Base-by-base conservation (phyloP, 2,797 vertebrate species). In the Danio tinwini region DNA sequence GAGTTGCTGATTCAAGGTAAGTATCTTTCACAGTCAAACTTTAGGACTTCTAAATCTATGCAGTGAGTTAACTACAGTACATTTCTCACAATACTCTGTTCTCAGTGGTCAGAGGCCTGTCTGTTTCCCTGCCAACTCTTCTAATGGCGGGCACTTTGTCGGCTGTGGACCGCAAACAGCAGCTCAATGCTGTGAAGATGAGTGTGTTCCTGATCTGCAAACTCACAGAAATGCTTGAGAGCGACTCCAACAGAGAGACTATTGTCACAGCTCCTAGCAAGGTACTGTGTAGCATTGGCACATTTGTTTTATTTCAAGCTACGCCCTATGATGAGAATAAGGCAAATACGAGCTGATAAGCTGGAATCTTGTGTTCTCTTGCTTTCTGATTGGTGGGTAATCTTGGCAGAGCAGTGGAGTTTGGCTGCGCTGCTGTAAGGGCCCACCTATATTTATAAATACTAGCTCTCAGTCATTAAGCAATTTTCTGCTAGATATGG, bases 181-280 rank as follows among this genome's bases (percentile, higher is more conserved):
- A 98, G 39, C 94, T 97, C 1, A 98, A 94, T 1, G 91, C 95
- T 0, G 94, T 99, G 6, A 99, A 98, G 90, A 99, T 99, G 98
- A 96, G 94, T 7, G 95, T 97, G 67, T 99, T 96, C 80, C 86
- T 96, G 71, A 93, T 99, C 53, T 92, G 94, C 83, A 95, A 96
- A 83, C 91, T 99, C 45, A 80, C 94, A 55, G 95, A 97, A 67
- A 91, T 86, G 19, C 94, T 99, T 68, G 97, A 98, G 90, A 94
- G 89, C 7, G 92, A 95, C 79, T 91, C 89, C 2, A 92, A 83
- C 79, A 93, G 94, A 75, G 94, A 87, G 64, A 86, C 82, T 63
- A 90, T 95, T 7, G 52, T 93, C 81, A 93, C 91, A 0, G 92
- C 92, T 44, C 84, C 93, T 64, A 91, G 87, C 42, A 95, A 95